A percentile compares a stretch with the other conserved stretches of the same genome.
Evolutionary conservation across 64 coral and sea anemone genomes (phyloP).

Genomic region (Montipora foliosa): DNA sequence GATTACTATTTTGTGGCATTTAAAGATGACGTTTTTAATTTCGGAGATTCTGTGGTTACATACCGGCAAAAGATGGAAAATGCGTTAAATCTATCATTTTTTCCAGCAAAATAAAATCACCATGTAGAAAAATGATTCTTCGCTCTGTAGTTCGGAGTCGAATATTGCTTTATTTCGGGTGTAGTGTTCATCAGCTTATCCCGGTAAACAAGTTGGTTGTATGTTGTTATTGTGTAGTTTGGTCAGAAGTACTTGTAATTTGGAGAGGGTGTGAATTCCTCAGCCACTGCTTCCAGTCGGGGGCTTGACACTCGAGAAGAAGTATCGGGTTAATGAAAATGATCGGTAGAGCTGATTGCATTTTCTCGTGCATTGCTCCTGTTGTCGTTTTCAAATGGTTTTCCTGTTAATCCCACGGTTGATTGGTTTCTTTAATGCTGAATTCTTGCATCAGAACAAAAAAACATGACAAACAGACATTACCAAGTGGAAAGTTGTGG

Average conservation of each 20-base stretch:
- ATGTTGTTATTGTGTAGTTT: constrained; percentile 48
- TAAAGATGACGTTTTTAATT: constrained; percentile 19
- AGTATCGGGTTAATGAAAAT: constrained; percentile 70
- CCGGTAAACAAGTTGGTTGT: constrained; percentile 27
- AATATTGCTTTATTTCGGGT: neutral
- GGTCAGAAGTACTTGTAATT: constrained; percentile 73
- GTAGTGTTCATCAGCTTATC: neutral
- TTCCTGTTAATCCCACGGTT: constrained; percentile 8
- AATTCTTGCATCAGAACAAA: constrained; percentile 52
- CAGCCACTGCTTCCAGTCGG: constrained; percentile 11
- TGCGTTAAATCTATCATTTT: constrained; percentile 52
- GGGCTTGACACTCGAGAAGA: constrained; percentile 57
- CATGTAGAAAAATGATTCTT: neutral
- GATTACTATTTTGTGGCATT: neutral
- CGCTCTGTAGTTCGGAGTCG: neutral
- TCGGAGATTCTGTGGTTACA: neutral
- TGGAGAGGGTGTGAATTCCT: constrained; percentile 87
- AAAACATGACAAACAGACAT: neutral
- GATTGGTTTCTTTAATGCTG: constrained; percentile 16
- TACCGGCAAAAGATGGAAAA: neutral
- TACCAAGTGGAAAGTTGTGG: neutral
- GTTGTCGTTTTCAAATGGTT: neutral
- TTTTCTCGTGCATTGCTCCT: constrained; percentile 35
- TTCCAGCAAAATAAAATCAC: neutral
- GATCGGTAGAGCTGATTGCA: constrained; percentile 28